Percentiles rank a stretch among this genome's conserved stretches.
Conservation (phyloP, 2,888 invertebrate species). For the Protonemura montana region DNA sequence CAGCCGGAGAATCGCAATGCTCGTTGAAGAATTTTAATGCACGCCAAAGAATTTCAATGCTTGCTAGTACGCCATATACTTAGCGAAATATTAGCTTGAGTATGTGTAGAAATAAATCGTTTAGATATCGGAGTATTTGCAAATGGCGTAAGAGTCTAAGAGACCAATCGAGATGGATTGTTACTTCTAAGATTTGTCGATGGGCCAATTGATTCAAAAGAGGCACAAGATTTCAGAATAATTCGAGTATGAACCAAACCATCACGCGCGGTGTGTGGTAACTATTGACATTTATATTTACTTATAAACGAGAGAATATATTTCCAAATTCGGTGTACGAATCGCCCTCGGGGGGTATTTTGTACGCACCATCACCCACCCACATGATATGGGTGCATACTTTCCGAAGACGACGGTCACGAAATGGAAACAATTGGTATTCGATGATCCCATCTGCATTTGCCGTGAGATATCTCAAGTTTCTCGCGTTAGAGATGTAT, state of each 20-base stretch:
- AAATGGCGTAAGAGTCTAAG: slow-evolving; percentile 12
- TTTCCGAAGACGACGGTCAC: not conserved
- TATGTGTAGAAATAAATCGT: not conserved
- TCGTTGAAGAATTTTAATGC: not conserved
- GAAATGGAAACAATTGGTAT: not conserved
- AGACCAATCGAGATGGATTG: not conserved
- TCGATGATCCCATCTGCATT: not conserved
- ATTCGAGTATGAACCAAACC: not conserved
- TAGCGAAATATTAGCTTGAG: not conserved
- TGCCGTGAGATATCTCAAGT: not conserved
- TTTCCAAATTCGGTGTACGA: not conserved
- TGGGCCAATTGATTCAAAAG: not conserved
- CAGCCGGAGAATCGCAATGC: not conserved
- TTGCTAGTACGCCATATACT: not conserved
- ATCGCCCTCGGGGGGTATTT: not conserved
- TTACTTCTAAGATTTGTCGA: not conserved
- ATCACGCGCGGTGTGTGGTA: not conserved
- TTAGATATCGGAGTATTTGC: not conserved
- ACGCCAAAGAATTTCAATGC: not conserved
- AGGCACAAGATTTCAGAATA: not conserved
- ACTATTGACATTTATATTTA: not conserved
- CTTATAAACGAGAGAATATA: not conserved
- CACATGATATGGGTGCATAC: not conserved
- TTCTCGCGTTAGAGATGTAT: not conserved
- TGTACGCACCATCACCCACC: not conserved